Conservation (phyloP, 2,113 vertebrate genomes). For the Acanthochromis polyacanthus region DNA sequence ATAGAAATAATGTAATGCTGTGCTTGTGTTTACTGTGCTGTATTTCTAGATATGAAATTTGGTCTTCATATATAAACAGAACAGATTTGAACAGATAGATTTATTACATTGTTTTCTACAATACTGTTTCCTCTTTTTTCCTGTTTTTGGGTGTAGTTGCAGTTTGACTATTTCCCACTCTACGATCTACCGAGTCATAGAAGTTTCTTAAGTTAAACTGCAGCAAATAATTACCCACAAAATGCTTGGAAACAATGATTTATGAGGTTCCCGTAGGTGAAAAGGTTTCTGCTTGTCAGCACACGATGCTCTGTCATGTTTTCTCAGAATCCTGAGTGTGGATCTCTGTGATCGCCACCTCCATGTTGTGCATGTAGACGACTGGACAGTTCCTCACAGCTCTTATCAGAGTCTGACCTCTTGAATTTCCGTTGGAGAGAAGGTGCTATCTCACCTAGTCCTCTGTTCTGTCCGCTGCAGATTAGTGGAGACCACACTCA, state of each 20-base stretch:
- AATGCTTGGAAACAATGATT: not conserved
- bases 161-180: not conserved
- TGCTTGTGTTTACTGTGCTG: too few relatives aligned
- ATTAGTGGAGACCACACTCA: conserved; percentile 51
- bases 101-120: too few relatives aligned
- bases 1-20: too few relatives aligned
- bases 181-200: too few relatives aligned
- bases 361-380: conserved; percentile 7
- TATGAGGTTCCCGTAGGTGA: not conserved
- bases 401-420: conserved; percentile 70
- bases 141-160: not conserved
- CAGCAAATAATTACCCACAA: not conserved
- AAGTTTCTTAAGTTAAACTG: not conserved
- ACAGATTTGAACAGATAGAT: not conserved
- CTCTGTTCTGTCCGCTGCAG: conserved; percentile 39
- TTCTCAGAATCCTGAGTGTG: conserved; percentile 25
- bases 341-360: conserved; percentile 32
- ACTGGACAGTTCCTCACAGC: conserved; percentile 44
- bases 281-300: not conserved
- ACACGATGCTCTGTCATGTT: conserved; percentile 26
- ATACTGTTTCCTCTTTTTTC: not conserved
- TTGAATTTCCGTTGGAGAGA: conserved; percentile 66
- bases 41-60: not conserved
- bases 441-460: conserved; percentile 57
- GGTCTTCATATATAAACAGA: not conserved